These are phyloP conservation scores for Metopolophium dirhodum DNA, from an alignment of 1,140 invertebrate genomes.

Conservation along the genomic window DNA sequence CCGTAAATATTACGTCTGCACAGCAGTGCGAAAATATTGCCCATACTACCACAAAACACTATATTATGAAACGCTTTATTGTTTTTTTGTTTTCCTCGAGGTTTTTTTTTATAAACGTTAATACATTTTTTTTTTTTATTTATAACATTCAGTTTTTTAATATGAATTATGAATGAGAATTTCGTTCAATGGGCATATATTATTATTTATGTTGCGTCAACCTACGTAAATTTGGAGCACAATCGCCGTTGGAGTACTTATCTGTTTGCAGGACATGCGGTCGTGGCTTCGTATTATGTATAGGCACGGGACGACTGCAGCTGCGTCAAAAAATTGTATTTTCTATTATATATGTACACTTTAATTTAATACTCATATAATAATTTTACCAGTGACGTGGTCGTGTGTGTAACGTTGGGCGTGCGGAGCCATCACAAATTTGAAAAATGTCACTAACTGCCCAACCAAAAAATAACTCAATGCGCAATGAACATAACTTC, in stretches of 20 bases:
- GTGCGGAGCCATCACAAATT: neutral
- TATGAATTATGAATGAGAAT: slow-evolving; percentile 8
- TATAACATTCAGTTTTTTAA: neutral
- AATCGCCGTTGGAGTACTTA: neutral
- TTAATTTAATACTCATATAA: slow-evolving; percentile 1
- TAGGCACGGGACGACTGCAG: neutral
- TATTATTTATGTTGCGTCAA: neutral
- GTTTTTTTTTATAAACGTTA: neutral
- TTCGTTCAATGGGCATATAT: neutral
- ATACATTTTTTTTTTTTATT: neutral
- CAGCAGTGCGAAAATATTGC: neutral
- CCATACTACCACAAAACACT: neutral
- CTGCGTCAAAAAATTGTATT: neutral
- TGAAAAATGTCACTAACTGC: neutral
- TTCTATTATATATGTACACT: neutral
- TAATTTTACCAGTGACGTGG: neutral
- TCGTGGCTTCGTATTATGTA: neutral
- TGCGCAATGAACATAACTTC: neutral
- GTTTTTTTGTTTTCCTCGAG: neutral
- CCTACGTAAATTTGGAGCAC: neutral
- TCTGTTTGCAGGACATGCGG: neutral
- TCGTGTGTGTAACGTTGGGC: neutral
- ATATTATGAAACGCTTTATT: neutral
- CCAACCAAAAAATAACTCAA: neutral
- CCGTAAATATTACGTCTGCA: neutral